Percentiles rank a stretch among this genome's conserved stretches.
Conservation (phyloP, 2,888 invertebrate species). For the Biston stratarius region DNA sequence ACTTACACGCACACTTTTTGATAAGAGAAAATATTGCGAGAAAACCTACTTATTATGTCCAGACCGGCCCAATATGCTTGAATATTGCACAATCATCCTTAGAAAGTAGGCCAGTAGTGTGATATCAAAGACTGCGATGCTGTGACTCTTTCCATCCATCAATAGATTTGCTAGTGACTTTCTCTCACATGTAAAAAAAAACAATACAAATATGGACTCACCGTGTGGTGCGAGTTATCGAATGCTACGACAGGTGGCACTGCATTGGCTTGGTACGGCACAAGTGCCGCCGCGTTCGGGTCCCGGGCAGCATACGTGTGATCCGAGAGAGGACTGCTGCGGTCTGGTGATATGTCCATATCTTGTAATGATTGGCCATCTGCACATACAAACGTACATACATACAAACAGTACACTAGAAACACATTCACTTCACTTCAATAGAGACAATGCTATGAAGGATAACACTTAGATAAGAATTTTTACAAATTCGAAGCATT, state of each 20-base stretch:
- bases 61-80: too few relatives aligned
- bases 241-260: conserved; percentile 78
- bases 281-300: conserved; percentile 63
- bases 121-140: too few relatives aligned
- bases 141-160: too few relatives aligned
- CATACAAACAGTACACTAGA: conserved; percentile 15
- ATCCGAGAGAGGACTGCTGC: conserved; percentile 95
- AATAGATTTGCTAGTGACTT: too few relatives aligned
- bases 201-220: conserved; percentile 39
- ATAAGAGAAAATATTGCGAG: too few relatives aligned
- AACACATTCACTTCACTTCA: neutral
- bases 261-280: conserved; percentile 53
- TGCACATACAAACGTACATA: conserved; percentile 39
- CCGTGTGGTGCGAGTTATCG: conserved; percentile 79
- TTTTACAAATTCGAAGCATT: too few relatives aligned
- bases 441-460: neutral
- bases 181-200: too few relatives aligned
- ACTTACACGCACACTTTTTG: too few relatives aligned
- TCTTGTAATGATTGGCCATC: conserved; percentile 90
- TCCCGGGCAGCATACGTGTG: conserved; percentile 87
- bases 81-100: too few relatives aligned
- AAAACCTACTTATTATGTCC: too few relatives aligned
- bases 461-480: too few relatives aligned
- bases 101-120: too few relatives aligned
- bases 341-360: conserved; percentile 97